Evolutionary conservation across 2,888 invertebrate genomes (phyloP).

Genomic region (Mimachlamys varia): DNA sequence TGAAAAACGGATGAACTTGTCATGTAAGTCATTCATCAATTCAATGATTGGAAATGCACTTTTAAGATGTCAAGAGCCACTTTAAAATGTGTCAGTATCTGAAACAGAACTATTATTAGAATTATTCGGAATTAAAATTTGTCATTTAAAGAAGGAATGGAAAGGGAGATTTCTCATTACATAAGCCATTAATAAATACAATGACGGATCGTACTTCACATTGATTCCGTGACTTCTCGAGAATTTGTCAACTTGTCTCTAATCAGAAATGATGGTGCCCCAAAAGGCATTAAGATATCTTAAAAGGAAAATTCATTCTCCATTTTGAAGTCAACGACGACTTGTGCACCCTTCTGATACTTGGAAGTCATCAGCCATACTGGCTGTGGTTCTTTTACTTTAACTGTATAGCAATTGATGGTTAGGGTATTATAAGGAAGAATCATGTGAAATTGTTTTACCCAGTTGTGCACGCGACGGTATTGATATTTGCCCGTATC

Average conservation of each 20-base stretch:
- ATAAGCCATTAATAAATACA: no score
- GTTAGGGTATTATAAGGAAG: neutral
- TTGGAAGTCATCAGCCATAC: neutral
- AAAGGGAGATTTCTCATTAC: no score
- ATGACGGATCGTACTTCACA: no score
- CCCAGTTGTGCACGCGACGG: neutral
- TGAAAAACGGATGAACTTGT: no score
- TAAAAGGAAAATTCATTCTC: neutral
- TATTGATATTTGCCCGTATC: conserved; percentile 5
- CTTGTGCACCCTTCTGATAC: neutral
- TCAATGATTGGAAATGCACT: neutral
- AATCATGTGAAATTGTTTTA: neutral
- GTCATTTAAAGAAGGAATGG: no score
- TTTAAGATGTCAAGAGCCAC: neutral
- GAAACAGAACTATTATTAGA: no score
- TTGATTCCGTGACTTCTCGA: no score
- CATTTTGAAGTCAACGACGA: neutral
- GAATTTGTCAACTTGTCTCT: neutral
- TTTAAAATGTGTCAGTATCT: neutral
- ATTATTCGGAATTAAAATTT: no score
- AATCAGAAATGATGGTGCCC: neutral
- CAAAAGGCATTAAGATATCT: neutral
- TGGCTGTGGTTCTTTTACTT: neutral
- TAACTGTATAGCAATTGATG: neutral
- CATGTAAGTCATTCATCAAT: no score